Conservation (phyloP, 2,113 vertebrate genomes). For the Sakesphorus luctuosus region DNA sequence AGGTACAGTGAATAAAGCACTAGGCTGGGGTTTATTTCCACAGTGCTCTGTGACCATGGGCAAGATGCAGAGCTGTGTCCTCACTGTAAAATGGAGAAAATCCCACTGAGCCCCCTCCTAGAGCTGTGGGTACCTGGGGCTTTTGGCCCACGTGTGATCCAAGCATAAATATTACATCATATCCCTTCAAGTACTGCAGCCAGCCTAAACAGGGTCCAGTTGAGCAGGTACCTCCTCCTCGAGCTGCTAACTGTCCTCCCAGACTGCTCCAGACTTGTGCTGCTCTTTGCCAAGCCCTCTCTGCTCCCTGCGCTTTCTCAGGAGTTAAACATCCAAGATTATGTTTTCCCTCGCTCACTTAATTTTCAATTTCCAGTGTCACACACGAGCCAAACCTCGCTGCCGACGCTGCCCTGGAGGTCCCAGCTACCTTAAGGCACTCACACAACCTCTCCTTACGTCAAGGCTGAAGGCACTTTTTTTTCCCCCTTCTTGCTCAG, state of each 20-base stretch:
- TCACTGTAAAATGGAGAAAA: not conserved
- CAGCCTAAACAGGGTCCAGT: not conserved
- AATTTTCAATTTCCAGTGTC: not conserved
- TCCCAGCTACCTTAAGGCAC: not conserved
- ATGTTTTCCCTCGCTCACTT: not conserved
- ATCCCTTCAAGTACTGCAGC: not conserved
- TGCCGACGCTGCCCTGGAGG: not conserved
- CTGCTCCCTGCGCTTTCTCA: not conserved
- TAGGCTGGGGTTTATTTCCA: not conserved
- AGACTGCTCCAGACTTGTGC: rapidly evolving
- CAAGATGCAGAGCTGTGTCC: not conserved
- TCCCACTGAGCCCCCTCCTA: not conserved
- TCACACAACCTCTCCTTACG: not conserved
- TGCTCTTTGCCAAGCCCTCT: not conserved
- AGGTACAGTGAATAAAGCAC: not conserved
- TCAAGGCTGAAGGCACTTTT: not conserved
- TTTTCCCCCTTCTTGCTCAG: not conserved
- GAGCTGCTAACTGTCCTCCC: not conserved
- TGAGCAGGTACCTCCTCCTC: not conserved
- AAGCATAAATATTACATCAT: not conserved
- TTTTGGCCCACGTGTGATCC: not conserved
- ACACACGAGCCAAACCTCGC: rapidly evolving
- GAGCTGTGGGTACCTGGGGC: not conserved
- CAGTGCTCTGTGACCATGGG: not conserved
- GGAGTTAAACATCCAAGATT: not conserved